Evolutionary conservation across 1,140 invertebrate genomes (phyloP), one percentile per base, ranked within the genome.

Genomic region (Cherax destructor): DNA sequence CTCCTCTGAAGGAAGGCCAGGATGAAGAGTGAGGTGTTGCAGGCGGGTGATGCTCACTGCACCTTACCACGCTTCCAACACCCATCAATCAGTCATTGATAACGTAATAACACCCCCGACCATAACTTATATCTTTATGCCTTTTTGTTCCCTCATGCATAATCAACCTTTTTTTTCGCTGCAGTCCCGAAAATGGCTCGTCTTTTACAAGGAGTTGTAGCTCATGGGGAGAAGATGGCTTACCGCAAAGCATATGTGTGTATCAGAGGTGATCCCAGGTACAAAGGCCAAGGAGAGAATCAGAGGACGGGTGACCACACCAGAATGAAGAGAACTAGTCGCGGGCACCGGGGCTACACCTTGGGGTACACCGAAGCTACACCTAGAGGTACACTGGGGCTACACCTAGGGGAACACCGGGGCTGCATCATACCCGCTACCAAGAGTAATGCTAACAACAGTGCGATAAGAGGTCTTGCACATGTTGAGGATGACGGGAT

Each of bases 71-170:
- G 52, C 86, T 78, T 13, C 18, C 56, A 79, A 49, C 18, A 69
- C 18, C 56, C 77, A 50, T 80, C n/a, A 10, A 16, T 81, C 50
- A n/a, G 21, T 76, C 30, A 41, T 18, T 80, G 61, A 80, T 88
- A 79, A 88, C 86, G 86, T 72, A 88, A 88, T 78, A 86, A 86
- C 85, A 77, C 74, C 72, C 74, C 74, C 24, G 18, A 41, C 77
- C 86, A 80, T 59, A 86, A 86, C 83, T 56, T 76, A 52, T 74
- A 50, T 86, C 72, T 72, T 76, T 24, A n/a, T 65, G 13, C 9
- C 10, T 59, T 65, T 88, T 80, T 81, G 77, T 88, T 78, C 86
- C 56, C 59, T 49, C 78, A 9, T 77, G 59, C 77, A 88, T 81
- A 81, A 80, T 72, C 78, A 77, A 30, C 52, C 69, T 80, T 74